Conservation (phyloP, 2,113 vertebrate genomes). For the Microcebus griseorufus region DNA sequence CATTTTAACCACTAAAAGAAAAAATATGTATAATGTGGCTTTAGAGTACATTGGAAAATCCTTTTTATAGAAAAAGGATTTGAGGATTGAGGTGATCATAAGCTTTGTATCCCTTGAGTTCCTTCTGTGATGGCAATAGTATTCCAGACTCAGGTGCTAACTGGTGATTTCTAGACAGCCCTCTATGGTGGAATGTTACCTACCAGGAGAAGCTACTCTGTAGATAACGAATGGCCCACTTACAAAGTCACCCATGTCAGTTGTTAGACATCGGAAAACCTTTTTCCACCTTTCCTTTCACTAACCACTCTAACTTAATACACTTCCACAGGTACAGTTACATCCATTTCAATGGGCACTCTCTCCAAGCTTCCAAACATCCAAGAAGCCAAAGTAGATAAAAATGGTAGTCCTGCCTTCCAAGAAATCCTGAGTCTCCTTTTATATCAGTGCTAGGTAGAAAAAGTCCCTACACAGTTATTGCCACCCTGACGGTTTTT, state of each 20-base stretch:
- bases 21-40: not conserved
- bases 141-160: not conserved
- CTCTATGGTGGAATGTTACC: not conserved
- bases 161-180: not conserved
- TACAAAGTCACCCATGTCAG: slow-evolving; percentile 16
- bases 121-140: not conserved
- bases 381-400: not conserved
- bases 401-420: not conserved
- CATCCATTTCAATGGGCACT: not conserved
- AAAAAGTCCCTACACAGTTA: not conserved
- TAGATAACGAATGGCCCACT: not conserved
- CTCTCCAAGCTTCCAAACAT: not conserved
- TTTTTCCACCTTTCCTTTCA: not conserved
- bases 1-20: not conserved
- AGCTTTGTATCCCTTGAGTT: not conserved
- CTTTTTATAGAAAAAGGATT: not conserved
- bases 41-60: not conserved
- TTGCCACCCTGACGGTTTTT: not conserved
- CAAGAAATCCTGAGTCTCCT: not conserved
- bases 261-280: not conserved
- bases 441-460: not conserved
- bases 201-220: not conserved
- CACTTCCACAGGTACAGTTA: not conserved
- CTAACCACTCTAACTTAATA: not conserved
- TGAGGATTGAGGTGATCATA: not conserved